These are phyloP conservation scores for Menidia beryllina DNA, from an alignment of 2,113 vertebrate genomes.

Conservation along the genomic window DNA sequence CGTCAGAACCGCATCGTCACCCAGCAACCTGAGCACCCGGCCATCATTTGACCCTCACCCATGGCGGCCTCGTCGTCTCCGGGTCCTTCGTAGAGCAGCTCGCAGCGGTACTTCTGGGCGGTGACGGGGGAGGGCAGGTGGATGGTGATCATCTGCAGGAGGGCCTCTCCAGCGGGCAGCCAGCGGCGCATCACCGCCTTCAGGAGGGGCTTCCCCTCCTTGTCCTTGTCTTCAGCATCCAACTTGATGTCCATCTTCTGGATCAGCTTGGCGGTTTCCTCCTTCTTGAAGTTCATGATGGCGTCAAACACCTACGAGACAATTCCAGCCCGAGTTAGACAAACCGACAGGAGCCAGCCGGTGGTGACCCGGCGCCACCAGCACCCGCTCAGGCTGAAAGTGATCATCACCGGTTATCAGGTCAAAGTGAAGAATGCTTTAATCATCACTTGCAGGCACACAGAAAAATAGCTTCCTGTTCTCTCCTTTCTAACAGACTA, in stretches of 20 bases:
- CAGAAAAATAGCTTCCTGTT: neutral
- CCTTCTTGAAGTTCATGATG: conserved; percentile 95
- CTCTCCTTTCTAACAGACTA: no score
- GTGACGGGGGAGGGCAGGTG: conserved; percentile 96
- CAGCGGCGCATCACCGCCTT: conserved; percentile 98
- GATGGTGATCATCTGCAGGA: conserved; percentile 98
- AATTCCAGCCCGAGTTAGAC: neutral
- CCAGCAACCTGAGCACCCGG: neutral
- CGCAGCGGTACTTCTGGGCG: conserved; percentile 95
- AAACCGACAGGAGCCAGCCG: neutral
- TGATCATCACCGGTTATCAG: conserved; percentile 86
- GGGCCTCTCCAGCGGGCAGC: conserved; percentile 93
- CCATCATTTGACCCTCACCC: conserved; percentile 79
- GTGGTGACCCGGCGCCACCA: neutral
- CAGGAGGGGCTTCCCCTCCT: conserved; percentile 93
- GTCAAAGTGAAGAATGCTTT: conserved; percentile 91
- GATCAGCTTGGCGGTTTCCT: conserved; percentile 90
- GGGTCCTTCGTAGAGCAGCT: conserved; percentile 96
- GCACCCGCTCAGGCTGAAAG: conserved; percentile 81
- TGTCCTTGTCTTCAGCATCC: conserved; percentile 91
- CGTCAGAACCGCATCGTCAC: neutral
- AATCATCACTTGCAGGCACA: conserved; percentile 84
- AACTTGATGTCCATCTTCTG: conserved; percentile 93
- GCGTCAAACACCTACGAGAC: conserved; percentile 88
- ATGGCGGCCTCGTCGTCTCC: conserved; percentile 93